Evolutionary conservation across 2,113 vertebrate species (phyloP).

Genomic region (Calidris pugnax): DNA sequence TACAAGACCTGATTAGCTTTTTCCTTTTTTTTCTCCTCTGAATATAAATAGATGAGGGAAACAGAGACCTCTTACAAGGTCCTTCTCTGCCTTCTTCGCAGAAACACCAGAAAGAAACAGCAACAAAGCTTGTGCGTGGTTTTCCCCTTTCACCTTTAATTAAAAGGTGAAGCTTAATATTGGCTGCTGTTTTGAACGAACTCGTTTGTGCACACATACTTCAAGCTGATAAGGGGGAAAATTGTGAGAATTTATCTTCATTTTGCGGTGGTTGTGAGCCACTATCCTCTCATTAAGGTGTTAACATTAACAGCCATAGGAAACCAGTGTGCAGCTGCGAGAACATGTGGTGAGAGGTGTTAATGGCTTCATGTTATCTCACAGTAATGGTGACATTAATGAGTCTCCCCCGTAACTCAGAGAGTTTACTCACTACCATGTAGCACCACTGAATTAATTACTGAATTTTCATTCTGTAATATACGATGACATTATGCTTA

Average conservation of each 20-base stretch:
- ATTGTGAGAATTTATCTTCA: neutral
- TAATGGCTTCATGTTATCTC: constrained; percentile 35
- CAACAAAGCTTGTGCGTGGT: neutral
- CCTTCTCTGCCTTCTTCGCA: neutral
- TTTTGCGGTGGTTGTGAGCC: neutral
- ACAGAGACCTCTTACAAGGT: neutral
- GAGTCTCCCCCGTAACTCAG: constrained; percentile 23
- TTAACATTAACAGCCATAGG: neutral
- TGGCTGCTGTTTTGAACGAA: neutral
- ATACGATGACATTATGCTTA: constrained; percentile 22
- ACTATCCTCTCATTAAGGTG: neutral
- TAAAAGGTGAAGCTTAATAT: neutral
- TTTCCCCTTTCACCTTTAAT: neutral
- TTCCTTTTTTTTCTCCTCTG: neutral
- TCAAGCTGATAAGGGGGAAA: neutral
- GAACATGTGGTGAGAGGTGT: constrained; percentile 36
- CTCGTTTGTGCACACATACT: neutral
- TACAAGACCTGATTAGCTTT: neutral
- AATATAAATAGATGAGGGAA: neutral
- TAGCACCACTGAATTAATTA: constrained; percentile 53
- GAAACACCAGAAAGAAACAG: neutral
- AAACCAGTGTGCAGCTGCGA: neutral
- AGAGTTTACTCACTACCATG: neutral
- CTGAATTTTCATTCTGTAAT: constrained; percentile 9
- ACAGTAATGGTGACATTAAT: constrained; percentile 34